phyloP scores from a whole-genome alignment of 2,888 invertebrate species.

The Lacanobia oleracea region DNA sequence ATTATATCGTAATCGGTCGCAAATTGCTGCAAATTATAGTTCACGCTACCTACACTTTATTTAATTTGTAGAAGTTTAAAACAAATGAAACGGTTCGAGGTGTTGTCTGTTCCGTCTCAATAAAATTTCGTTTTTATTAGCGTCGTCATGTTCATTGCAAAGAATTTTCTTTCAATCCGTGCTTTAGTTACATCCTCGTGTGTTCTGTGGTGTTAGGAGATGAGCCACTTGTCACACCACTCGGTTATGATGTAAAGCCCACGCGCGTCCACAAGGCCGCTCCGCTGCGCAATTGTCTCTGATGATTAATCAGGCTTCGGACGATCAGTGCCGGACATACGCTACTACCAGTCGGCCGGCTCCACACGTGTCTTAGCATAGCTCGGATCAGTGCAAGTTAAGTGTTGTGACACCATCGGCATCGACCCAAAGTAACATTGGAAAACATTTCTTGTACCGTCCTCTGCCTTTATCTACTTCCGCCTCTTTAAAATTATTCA shows the following conservation, averaged over 20 bases:
- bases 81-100: neutral
- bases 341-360: slow-evolving; percentile 77
- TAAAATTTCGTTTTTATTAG: slow-evolving; percentile 8
- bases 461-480: neutral
- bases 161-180: slow-evolving; percentile 41
- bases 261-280: slow-evolving; percentile 85
- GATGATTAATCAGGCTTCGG: slow-evolving; percentile 87
- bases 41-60: slow-evolving; percentile 16
- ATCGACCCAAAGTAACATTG: slow-evolving; percentile 12
- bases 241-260: slow-evolving; percentile 85
- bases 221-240: slow-evolving; percentile 76
- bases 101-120: neutral
- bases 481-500: slow-evolving; percentile 12
- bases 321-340: slow-evolving; percentile 86
- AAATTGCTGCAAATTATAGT: slow-evolving; percentile 56
- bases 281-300: slow-evolving; percentile 86
- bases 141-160: slow-evolving; percentile 7
- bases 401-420: slow-evolving; percentile 54
- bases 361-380: slow-evolving; percentile 62
- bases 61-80: slow-evolving; percentile 8
- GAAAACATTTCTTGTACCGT: neutral
- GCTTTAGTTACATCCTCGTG: slow-evolving; percentile 25
- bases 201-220: slow-evolving; percentile 69
- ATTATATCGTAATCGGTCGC: slow-evolving; percentile 49
- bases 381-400: slow-evolving; percentile 51